Percentiles rank a stretch among this genome's conserved stretches.
These are phyloP conservation scores for Zelleria hepariella DNA, from an alignment of 2,888 invertebrate genomes.

Conservation along the genomic window DNA sequence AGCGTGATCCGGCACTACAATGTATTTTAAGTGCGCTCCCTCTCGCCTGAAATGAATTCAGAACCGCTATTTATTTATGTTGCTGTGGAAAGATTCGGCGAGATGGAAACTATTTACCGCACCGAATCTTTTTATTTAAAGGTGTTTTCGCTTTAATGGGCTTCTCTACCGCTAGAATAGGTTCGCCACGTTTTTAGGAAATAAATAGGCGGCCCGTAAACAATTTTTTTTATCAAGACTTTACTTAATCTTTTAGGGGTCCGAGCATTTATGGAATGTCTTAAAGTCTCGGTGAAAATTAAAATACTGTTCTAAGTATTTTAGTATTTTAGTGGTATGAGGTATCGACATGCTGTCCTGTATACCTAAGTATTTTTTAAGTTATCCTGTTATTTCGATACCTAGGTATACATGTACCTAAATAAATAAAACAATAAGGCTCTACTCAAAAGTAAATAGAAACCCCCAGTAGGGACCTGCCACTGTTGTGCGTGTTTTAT, in stretches of 20 bases:
- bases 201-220: too few species aligned
- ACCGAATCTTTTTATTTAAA: too few species aligned
- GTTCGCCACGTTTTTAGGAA: too few species aligned
- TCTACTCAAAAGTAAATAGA: slow-evolving; percentile 4
- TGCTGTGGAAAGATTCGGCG: not conserved
- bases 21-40: slow-evolving; percentile 56
- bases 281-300: too few species aligned
- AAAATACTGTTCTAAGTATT: too few species aligned
- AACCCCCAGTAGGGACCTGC: slow-evolving; percentile 4
- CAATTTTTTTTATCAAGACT: too few species aligned
- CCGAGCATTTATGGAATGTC: too few species aligned
- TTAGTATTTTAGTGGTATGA: not conserved
- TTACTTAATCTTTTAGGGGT: too few species aligned
- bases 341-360: not conserved
- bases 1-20: slow-evolving; percentile 34
- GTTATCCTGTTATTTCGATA: not conserved
- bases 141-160: not conserved
- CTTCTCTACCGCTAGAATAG: too few species aligned
- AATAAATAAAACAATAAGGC: not conserved
- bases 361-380: not conserved
- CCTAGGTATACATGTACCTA: not conserved
- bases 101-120: not conserved
- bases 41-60: slow-evolving; percentile 12
- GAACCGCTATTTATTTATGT: slow-evolving; percentile 1
- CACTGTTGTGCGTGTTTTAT: slow-evolving; percentile 20